Base-by-base conservation (phyloP, 2,888 invertebrate genomes). In the Napeogenes sylphis region DNA sequence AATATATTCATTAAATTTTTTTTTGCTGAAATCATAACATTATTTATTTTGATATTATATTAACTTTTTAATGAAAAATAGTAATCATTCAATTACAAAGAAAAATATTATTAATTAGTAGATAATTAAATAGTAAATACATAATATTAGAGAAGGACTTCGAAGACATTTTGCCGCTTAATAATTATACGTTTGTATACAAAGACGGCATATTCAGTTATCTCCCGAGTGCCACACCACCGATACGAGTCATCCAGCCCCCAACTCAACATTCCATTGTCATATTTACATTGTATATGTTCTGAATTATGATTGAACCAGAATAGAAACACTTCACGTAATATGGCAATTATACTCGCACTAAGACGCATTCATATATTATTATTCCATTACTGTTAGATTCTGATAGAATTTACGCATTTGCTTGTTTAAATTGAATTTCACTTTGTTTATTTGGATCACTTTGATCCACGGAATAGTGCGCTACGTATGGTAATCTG, bases 251-350 rank as follows among this genome's bases (percentile, higher is more conserved):
- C 78, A 78, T 77, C 79, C 82, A 81, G 75, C 82, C 81, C 35
- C 81, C 80, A 75, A 74, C 81, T 82, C 78, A 78, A 75, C 72
- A 79, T 82, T 71, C 87, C 79, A 89, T 90, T 90, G 90, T 90
- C 84, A 81, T 87, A 83, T 88, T 87, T 87, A 87, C 88, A 88
- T 89, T 90, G 87, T 88, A 21, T 21, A 82, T 87, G 84, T 79
- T 86, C 85, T 81, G 77, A 84, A 87, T 87, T 88, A 85, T 84
- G 82, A 87, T 88, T 87, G 85, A 81, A 79, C 78, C 79, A 77
- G 79, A 82, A 82, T 62, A 62, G 59, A 58, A 62, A 55, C 62
- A 65, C 61, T 65, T 62, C 45, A 57, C 58, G 56, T 55, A 4
- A 58, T 66, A 60, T 59, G 58, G 38, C 42, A 59, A 56, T 64